A percentile compares a stretch with the other conserved stretches of the same genome.
These are phyloP conservation scores for Oxycera nigricornis DNA, from an alignment of 2,888 invertebrate genomes.

Conservation along the genomic window DNA sequence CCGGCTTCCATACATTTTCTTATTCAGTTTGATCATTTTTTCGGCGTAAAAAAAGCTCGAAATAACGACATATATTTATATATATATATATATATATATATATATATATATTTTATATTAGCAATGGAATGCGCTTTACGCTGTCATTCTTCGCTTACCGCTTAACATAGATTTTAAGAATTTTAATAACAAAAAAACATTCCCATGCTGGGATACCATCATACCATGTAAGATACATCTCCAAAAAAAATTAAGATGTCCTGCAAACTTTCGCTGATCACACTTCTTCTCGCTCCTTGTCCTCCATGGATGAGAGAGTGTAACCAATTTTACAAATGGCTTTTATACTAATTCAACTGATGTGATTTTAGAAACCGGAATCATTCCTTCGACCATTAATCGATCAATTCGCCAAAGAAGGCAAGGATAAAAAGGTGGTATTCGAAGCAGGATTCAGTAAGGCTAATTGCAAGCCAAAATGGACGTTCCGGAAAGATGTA, in stretches of 20 bases:
- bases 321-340: neutral
- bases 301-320: neutral
- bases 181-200: no score
- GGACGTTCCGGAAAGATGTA: conserved; percentile 92
- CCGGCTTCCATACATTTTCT: no score
- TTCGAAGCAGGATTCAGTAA: conserved; percentile 97
- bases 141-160: neutral
- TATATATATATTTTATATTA: no score
- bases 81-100: no score
- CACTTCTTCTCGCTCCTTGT: no score
- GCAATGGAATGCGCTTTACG: neutral
- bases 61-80: no score
- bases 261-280: no score
- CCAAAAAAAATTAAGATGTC: no score
- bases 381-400: conserved; percentile 92
- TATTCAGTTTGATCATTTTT: no score
- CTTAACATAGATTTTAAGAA: neutral
- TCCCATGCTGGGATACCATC: no score
- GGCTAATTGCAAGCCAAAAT: conserved; percentile 92
- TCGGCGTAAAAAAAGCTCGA: no score
- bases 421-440: conserved; percentile 92
- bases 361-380: conserved; percentile 81
- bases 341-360: neutral
- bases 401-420: conserved; percentile 93
- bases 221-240: no score